Evolutionary conservation across 2,797 vertebrate genomes (phyloP), one percentile per base, ranked within the genome.

Genomic region (Mormyrus hasselquistii): DNA sequence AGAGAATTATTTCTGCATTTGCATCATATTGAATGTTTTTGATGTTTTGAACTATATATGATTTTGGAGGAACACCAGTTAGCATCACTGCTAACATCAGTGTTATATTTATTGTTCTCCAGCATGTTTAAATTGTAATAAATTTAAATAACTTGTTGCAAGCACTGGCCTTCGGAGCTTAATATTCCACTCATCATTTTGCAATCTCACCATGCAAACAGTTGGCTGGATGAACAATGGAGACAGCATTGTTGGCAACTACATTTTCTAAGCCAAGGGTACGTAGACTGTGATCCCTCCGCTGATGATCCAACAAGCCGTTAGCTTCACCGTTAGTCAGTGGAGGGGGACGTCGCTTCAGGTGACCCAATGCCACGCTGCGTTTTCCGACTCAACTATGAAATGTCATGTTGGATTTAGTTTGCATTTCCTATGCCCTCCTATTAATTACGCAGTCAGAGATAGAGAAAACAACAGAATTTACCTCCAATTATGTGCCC

Each of bases 401-500:
- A 86, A 86, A 86, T 86, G 83, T 86, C 83, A 86, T 25, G 12
- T 86, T 12, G 84, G 52, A 55, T 34, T 57, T 57, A 55, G 84
- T n/a, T 86, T 86, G 52, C 84, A 53, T 86, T 29, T 53, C 50
- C 4, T 53, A 9, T 16, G 25, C 84, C 25, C 84, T 38, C 6
- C 25, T 25, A 34, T 55, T 38, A 86, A 41, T 55, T 86, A 86
- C 50, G 29, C 52, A 29, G 83, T 53, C 44, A 50, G 50, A 53
- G 50, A 55, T 38, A 41, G 4, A 41, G 84, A 86, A 86, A 86
- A 86, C 52, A 55, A 29, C 9, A 38, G 52, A 86, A 86, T 86
- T 53, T 50, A 53, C 84, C 50, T 86, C 16, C 79, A 83, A 49
- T 44, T 83, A 86, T 1, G 50, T 86, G 50, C 25, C 84, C 1